Base-by-base conservation (phyloP, 2,888 invertebrate species). In the Drosophila subquinaria region DNA sequence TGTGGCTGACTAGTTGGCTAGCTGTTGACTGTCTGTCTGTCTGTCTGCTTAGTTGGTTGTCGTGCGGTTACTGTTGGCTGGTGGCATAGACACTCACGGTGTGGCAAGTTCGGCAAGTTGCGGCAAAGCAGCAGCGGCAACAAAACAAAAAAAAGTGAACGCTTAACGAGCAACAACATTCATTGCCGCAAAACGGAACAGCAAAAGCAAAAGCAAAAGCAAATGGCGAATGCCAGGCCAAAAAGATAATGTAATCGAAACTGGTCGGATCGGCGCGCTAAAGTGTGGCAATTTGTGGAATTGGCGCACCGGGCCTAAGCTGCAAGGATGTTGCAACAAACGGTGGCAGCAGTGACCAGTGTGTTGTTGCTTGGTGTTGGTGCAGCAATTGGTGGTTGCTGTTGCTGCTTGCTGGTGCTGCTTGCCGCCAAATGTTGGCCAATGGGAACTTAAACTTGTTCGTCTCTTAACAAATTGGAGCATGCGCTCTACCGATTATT, bases 101-200 rank as follows among this genome's bases (percentile, higher is more conserved):
- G 86, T 89, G 89, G 86, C 86, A 86, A 86, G 86, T 86, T 86
- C 89, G 86, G 38, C 59, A 36, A 36, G 56, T 56, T 69, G 83
- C 38, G 61, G 63, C 30, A 30, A 30, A 30, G 30, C 30, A 30
- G 30, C 43, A 36, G 42, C 47, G 5, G 30, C 43, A 36, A 38
- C 47, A 27, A 27, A 1, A n/a, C n/a, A n/a, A 0, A 13, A 13
- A 85, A 87, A 87, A 87, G 86, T 89, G 88, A 89, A 88, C 80
- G 86, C 86, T 69, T 15, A 35, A 48, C 69, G 52, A 50, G 69
- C 69, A 63, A 81, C 89, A 88, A 81, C 89, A 88, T 86, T 86
- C 85, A 86, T 86, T 86, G 86, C 84, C 88, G 89, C 87, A 89
- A 89, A 89, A 87, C 86, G 86, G 82, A 86, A 89, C 89, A 75